phyloP scores from a whole-genome alignment of 2,888 invertebrate species.

The Chromoteleia sp. region DNA sequence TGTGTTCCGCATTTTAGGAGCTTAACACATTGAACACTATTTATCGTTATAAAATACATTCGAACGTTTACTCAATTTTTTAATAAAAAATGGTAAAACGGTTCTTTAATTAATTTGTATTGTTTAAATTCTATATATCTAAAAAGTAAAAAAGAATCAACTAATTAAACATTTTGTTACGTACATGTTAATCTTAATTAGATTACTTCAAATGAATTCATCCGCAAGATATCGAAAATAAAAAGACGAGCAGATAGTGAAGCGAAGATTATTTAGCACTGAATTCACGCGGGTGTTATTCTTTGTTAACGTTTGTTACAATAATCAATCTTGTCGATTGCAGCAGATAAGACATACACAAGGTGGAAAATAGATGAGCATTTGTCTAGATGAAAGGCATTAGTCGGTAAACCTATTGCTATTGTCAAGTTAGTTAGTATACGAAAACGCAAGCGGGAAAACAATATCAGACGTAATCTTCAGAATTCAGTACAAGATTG shows the following conservation, averaged over 20 bases:
- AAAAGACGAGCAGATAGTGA: neutral
- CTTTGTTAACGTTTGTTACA: slow-evolving; percentile 8
- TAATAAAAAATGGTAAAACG: too few relatives aligned
- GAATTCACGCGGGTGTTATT: slow-evolving; percentile 7
- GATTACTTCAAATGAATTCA: too few relatives aligned
- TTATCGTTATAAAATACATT: too few relatives aligned
- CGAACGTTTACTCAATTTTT: too few relatives aligned
- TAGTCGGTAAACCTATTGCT: slow-evolving; percentile 11
- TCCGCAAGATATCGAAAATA: neutral
- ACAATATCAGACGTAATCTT: neutral
- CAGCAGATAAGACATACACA: slow-evolving; percentile 2
- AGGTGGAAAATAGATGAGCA: slow-evolving; percentile 14
- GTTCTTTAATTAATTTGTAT: too few relatives aligned
- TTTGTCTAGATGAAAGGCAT: slow-evolving; percentile 13
- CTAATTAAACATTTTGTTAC: too few relatives aligned
- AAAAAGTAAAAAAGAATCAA: too few relatives aligned
- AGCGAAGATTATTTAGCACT: neutral
- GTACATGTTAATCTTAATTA: too few relatives aligned
- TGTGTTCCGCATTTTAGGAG: neutral
- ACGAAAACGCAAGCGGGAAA: neutral
- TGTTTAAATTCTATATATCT: too few relatives aligned
- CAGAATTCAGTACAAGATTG: neutral
- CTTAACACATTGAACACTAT: neutral
- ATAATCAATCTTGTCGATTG: slow-evolving; percentile 28
- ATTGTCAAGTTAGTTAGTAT: slow-evolving; percentile 15